Percentiles rank a stretch among this genome's conserved stretches.
Conservation (phyloP, 2,113 vertebrate genomes). For the Piaya cayana region DNA sequence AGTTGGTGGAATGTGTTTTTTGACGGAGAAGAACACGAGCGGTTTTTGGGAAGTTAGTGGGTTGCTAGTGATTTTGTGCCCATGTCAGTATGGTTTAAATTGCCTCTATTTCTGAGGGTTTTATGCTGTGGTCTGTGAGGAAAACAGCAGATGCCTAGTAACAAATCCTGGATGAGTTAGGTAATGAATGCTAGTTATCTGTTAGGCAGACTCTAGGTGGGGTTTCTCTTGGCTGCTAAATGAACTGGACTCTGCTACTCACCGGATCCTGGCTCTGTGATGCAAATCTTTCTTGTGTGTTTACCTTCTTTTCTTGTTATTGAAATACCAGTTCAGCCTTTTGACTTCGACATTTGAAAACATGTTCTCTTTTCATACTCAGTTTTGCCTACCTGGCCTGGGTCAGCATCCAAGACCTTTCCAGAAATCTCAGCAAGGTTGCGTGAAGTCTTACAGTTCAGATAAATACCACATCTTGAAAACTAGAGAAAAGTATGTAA, state of each 20-base stretch:
- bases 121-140: not conserved
- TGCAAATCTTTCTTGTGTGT: accelerated
- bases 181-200: not conserved
- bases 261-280: not conserved
- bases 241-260: not conserved
- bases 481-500: not conserved
- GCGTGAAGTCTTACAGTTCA: not conserved
- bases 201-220: not conserved
- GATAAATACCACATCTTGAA: not conserved
- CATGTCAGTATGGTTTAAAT: not conserved
- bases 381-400: not conserved
- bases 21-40: not conserved
- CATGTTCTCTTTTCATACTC: not conserved
- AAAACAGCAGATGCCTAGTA: not conserved
- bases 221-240: not conserved
- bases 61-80: accelerated
- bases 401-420: not conserved
- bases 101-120: not conserved
- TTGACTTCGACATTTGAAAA: not conserved
- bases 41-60: not conserved
- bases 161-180: not conserved
- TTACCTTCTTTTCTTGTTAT: not conserved
- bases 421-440: not conserved
- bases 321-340: not conserved
- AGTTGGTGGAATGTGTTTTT: not conserved